Base-by-base conservation (phyloP, 2,797 vertebrate species). In the Coreius guichenoti region DNA sequence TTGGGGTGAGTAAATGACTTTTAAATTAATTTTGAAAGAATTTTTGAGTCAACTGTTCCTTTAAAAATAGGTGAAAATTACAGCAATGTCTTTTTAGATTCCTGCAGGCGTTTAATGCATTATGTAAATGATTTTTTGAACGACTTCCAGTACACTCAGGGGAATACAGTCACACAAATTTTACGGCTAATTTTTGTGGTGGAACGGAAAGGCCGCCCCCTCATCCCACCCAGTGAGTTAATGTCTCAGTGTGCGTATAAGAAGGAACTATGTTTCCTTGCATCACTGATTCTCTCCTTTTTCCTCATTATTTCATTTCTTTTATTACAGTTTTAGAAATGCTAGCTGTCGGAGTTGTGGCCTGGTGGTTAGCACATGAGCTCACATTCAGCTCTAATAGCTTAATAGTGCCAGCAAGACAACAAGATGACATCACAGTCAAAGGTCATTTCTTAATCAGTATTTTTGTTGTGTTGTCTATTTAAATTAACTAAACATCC, bases 51-150 rank as follows among this genome's bases (percentile, higher is more conserved):
- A 68, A 31, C 19, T 68, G 43, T 36, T 68, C 43, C 19, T 89
- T 90, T 81, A 88, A 89, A 92, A 90, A 87, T 89, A 68, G 65
- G 19, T 78, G 65, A 29, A 70, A 33, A 84, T 78, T 33, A 61
- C 75, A 79, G 51, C 29, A 19, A 36, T 43, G 36, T 47, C 33
- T 9, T 84, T 84, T 72, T 58, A 61, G 21, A 58, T 58, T 78
- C 74, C 33, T 84, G 33, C 33, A 16, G 65, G 82, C 19, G 1
- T 69, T 70, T 78, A 84, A 77, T 84, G 63, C 74, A 69, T 78
- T 69, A 84, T 84, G 74, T 70, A 70, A 84, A 84, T 84, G 0
- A 56, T 21, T 43, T 83, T 84, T 56, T 54, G 31, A 56, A 76
- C 36, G 61, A 21, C 47, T 79, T 79, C 39, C 75, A 70, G 49